Base-by-base conservation (phyloP, 37 sponge, comb jelly and placozoan genomes). In the Crambe crambe region DNA sequence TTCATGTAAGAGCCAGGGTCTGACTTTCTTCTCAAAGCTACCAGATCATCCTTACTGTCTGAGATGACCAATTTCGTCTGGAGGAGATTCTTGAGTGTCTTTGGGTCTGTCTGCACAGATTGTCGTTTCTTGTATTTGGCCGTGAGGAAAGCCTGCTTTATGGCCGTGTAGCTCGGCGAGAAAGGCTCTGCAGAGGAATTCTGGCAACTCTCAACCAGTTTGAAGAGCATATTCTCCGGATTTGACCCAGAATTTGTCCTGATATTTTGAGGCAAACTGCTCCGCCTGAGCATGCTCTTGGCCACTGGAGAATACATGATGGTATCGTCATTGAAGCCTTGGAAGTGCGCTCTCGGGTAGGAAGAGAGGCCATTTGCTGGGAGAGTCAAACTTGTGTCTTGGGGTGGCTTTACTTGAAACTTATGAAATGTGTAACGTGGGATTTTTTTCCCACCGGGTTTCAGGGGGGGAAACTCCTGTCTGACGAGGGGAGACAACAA, bases 341-440 rank as follows among this genome's bases (percentile, higher is more conserved):
- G 4, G 25, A 47, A 17, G 34, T 42, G 31, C 32, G 66, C 12
- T 70, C 42, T 40, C 1, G 42, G 31, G 0, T 36, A 10, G 59
- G 56, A 6, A 0, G 56, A 31, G 59, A 58, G 57, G 57, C 30
- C 4, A 38, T 75, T 57, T 2, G 66, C 66, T 30, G 66, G 66
- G 10, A 65, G 66, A 9, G 43, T 70, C n/a, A 40, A 8, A 40
- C 43, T 75, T 22, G 54, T 27, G 1, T 37, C 34, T 6, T 18
- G 3, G 35, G 66, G 9, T 21, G 32, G 56, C 39, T 75, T 75
- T 22, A 39, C 1, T 29, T 29, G 27, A 25, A 68, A 30, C 39
- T 79, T 68, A 6, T 60, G 73, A 41, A 81, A 25, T 1, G 82
- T 81, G 64, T 81, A 81, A 1, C 82, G 72, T 17, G 82, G 82